Percentiles rank a stretch among this genome's conserved stretches.
Evolutionary conservation across 2,888 invertebrate genomes (phyloP).

Genomic region (Argyra leucocephala): DNA sequence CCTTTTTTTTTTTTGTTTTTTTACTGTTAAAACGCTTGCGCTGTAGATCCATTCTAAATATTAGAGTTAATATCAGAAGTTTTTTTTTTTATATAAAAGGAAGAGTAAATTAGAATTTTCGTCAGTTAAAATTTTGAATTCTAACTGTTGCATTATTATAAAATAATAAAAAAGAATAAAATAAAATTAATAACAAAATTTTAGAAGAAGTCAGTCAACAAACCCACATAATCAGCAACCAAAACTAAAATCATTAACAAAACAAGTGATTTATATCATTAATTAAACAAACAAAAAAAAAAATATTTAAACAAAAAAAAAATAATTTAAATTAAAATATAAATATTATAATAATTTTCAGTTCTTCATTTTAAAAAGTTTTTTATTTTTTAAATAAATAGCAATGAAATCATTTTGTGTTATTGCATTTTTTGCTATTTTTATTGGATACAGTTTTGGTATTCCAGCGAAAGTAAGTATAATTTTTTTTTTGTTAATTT

Average conservation of each 20-base stretch:
- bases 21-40: not conserved
- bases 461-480: not conserved
- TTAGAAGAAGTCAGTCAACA: not conserved
- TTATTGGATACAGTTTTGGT: conserved; percentile 6
- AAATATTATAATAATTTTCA: too few relatives aligned
- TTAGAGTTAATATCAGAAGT: not conserved
- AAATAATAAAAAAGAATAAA: not conserved
- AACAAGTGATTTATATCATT: too few relatives aligned
- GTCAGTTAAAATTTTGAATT: conserved; percentile 4
- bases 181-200: not conserved
- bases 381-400: not conserved
- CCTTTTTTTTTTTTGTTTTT: not conserved
- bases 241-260: not conserved
- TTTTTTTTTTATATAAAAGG: not conserved
- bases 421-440: not conserved
- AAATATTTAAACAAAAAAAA: too few relatives aligned
- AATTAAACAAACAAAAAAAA: too few relatives aligned
- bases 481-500: not conserved
- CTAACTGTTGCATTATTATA: not conserved
- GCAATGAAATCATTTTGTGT: conserved; percentile 6
- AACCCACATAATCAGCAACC: not conserved
- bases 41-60: not conserved
- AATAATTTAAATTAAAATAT: too few relatives aligned
- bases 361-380: too few relatives aligned
- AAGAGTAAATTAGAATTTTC: not conserved